Evolutionary conservation across 2,888 invertebrate genomes (phyloP), one percentile per base, ranked within the genome.

Genomic region (Cheilosia vernalis): DNA sequence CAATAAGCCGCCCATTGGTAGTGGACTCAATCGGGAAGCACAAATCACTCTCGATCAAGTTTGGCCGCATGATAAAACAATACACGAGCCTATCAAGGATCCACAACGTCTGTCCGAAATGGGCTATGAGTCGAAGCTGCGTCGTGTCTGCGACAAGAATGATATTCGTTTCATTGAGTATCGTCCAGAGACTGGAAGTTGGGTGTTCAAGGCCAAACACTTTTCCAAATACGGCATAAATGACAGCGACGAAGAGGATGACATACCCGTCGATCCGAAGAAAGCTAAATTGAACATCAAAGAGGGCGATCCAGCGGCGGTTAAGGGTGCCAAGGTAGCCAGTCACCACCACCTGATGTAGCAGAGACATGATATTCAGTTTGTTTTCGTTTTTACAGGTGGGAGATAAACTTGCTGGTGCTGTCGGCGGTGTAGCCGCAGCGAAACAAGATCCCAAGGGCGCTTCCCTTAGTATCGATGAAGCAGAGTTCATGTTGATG

Each of bases 121-220:
- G 94, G 95, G 96, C 89, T 99, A 97, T 92, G 96, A 97, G 88
- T 95, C 95, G 9, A 97, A 97, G 90, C 92, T 99, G 74, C 95
- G 98, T 17, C 94, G 95, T 37, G 96, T 96, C 0, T 97, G 98
- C 78, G 95, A 95, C 86, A 97, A 96, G 88, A 96, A 98, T 91
- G 96, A 96, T 85, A 98, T 98, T 0, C 95, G 95, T 69, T 99
- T 99, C 91, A 94, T 98, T 5, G 99, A 99, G 90, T 99, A 98
- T 92, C 94, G 98, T 0, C 97, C 98, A 0, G 97, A 97, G 90
- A 98, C 98, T 2, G 99, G 99, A 27, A 98, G 98, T 70, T 99
- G 99, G 99, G 98, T 98, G 64, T 99, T 99, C 92, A 95, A 96
- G 91, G 97, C 96, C 56, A 96, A 97, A 74, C 98, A 98, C 92